Conservation (phyloP, 2,113 vertebrate genomes). For the Aspiorhynchus laticeps region DNA sequence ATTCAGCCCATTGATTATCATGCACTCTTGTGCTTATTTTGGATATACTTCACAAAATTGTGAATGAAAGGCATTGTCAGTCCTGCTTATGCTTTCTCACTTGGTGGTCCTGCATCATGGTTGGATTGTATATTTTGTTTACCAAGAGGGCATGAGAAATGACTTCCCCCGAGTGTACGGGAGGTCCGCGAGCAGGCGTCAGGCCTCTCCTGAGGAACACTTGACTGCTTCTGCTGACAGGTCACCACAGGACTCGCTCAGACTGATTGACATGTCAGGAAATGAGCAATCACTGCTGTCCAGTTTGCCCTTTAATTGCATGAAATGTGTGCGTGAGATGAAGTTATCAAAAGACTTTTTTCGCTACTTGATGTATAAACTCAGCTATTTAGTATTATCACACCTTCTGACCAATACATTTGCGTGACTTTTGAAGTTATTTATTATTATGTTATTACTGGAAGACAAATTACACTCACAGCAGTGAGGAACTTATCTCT, state of each 20-base stretch:
- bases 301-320: conserved; percentile 46
- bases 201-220: conserved; percentile 31
- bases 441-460: not conserved
- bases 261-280: conserved; percentile 53
- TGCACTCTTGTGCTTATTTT: conserved; percentile 69
- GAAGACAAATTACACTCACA: not conserved
- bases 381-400: not conserved
- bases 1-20: conserved; percentile 56
- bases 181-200: conserved; percentile 46
- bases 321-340: not conserved
- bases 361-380: not conserved
- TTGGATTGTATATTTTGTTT: conserved; percentile 76
- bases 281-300: conserved; percentile 51
- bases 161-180: conserved; percentile 63
- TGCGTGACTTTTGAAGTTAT: not conserved
- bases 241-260: conserved; percentile 49
- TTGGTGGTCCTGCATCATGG: conserved; percentile 71
- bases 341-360: not conserved
- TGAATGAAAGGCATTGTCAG: conserved; percentile 69
- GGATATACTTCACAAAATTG: conserved; percentile 54
- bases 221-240: conserved; percentile 50
- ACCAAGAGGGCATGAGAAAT: conserved; percentile 76
- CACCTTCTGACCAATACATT: not conserved
- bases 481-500: too few species aligned
- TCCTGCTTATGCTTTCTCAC: conserved; percentile 45